These are phyloP conservation scores for Temnopleurus reevesii DNA, from an alignment of 53 echinoderm and acorn worm genomes.

Conservation along the genomic window DNA sequence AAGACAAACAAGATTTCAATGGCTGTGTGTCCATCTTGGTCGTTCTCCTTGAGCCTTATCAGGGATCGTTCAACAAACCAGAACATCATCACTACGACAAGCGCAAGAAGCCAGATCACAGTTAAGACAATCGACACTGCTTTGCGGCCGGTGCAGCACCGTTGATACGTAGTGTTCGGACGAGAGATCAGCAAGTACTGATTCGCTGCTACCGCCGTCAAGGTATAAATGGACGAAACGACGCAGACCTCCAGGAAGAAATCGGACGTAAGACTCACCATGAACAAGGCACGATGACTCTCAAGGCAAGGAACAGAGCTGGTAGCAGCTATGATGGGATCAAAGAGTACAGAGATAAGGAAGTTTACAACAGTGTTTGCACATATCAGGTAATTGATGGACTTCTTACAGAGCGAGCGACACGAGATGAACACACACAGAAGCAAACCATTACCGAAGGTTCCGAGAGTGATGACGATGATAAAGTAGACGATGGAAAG, in stretches of 20 bases:
- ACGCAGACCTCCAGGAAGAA: slow-evolving; percentile 33
- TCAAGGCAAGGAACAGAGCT: not conserved
- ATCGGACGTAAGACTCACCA: not conserved
- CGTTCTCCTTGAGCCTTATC: not conserved
- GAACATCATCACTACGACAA: slow-evolving; percentile 31
- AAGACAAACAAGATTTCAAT: not conserved
- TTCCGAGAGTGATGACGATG: slow-evolving; percentile 17
- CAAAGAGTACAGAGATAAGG: slow-evolving; percentile 6
- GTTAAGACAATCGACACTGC: slow-evolving; percentile 7
- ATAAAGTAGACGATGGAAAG: slow-evolving; percentile 3
- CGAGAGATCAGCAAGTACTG: slow-evolving; percentile 69
- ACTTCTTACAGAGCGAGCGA: slow-evolving; percentile 8
- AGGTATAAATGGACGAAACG: slow-evolving; percentile 63
- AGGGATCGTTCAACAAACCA: slow-evolving; percentile 18
- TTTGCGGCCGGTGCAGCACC: slow-evolving; percentile 57
- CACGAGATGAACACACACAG: not conserved
- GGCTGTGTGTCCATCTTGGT: not conserved
- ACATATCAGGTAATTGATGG: slow-evolving; percentile 47
- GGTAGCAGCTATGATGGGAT: not conserved
- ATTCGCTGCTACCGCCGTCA: slow-evolving; percentile 69
- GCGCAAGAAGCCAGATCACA: slow-evolving; percentile 60
- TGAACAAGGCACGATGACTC: not conserved
- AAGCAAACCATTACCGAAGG: slow-evolving; percentile 35
- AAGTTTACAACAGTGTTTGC: slow-evolving; percentile 26
- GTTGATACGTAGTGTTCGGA: slow-evolving; percentile 47